Conservation (phyloP, 1,140 invertebrate genomes). For the Nylanderia fulva region DNA sequence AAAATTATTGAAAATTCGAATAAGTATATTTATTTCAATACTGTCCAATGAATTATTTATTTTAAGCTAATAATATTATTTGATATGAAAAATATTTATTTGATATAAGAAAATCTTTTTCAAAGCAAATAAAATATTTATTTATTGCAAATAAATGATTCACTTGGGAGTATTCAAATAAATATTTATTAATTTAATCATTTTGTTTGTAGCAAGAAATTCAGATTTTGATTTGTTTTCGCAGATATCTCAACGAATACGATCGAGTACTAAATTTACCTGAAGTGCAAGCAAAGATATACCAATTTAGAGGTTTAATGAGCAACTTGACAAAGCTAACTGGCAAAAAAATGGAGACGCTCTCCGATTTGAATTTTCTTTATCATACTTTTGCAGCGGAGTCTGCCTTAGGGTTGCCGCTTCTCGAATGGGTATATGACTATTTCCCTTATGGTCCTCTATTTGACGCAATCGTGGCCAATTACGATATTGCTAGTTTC, state of each 20-base stretch:
- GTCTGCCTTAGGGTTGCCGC: conserved; percentile 59
- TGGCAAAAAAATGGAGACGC: conserved; percentile 82
- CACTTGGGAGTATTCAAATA: too few species aligned
- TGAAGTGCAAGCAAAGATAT: conserved; percentile 77
- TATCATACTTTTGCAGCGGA: conserved; percentile 86
- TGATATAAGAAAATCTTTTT: too few species aligned
- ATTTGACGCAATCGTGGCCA: conserved; percentile 84
- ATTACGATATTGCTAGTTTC: conserved; percentile 83
- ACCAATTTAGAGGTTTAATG: conserved; percentile 81
- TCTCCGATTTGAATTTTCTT: conserved; percentile 85
- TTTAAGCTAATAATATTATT: too few species aligned
- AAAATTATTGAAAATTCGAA: too few species aligned
- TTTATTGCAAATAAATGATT: too few species aligned
- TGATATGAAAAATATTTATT: too few species aligned
- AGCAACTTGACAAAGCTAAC: conserved; percentile 81
- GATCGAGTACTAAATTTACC: conserved; percentile 80
- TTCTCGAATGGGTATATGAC: conserved; percentile 85
- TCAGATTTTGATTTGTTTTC: conserved; percentile 13
- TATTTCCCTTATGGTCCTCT: conserved; percentile 83
- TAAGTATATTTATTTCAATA: too few species aligned
- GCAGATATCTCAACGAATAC: conserved; percentile 86
- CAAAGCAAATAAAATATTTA: too few species aligned
- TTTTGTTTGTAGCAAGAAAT: neutral
- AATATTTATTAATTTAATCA: too few species aligned
- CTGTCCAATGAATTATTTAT: too few species aligned